Percentiles rank a stretch among this genome's conserved stretches.
phyloP scores from a whole-genome alignment of 2,113 vertebrate genomes.

The Mus spicilegus region DNA sequence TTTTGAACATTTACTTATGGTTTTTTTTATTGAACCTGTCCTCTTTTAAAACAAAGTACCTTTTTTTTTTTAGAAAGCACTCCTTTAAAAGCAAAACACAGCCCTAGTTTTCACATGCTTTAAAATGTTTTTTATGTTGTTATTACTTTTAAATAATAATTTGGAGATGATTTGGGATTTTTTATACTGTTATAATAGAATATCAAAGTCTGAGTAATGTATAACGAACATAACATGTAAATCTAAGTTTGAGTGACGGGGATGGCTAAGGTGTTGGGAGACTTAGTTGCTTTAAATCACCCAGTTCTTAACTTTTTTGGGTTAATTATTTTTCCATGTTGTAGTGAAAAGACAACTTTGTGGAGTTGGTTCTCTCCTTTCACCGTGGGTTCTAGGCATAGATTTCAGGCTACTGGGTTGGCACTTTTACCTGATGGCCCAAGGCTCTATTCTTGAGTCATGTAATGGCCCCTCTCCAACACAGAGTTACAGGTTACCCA shows the following conservation, averaged over 20 bases:
- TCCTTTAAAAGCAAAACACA: neutral
- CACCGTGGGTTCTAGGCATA: neutral
- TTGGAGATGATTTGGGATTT: neutral
- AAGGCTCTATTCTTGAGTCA: neutral
- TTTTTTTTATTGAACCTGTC: neutral
- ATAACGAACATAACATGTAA: neutral
- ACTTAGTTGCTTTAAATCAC: slow-evolving; percentile 4
- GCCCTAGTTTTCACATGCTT: neutral
- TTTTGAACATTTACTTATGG: neutral
- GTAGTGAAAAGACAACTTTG: neutral
- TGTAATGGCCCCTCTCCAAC: neutral
- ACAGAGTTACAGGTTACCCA: neutral
- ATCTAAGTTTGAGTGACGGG: neutral
- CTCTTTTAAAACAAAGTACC: neutral
- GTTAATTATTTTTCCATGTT: slow-evolving; percentile 7
- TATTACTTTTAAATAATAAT: neutral
- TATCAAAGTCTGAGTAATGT: neutral
- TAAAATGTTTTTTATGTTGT: neutral
- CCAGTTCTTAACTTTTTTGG: slow-evolving; percentile 43
- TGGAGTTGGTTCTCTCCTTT: neutral
- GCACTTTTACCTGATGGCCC: neutral
- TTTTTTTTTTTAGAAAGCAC: too few species aligned
- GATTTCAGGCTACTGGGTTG: neutral
- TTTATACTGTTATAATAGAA: neutral
- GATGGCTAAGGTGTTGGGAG: neutral